Base-by-base conservation (phyloP, 1,140 invertebrate species). In the Drosophila mauritiana region DNA sequence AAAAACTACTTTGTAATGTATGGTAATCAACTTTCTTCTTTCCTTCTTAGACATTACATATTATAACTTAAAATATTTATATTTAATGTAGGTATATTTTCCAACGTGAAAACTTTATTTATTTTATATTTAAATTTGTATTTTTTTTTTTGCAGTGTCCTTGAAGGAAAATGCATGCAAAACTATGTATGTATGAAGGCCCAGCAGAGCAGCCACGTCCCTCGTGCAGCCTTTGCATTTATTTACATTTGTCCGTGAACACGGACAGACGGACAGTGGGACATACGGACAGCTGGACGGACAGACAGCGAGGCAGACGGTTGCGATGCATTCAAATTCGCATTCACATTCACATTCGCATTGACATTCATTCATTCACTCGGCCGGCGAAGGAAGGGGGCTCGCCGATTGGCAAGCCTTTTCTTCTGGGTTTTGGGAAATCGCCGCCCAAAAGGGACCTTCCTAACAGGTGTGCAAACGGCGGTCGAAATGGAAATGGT, bases 81-180 rank as follows among this genome's bases (percentile, higher is more conserved):
- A 22, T 25, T 27, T 6, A 36, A 12, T 31, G 7, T 22, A 22
- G 20, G 0, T 22, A 22, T 22, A 22, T 22, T 22, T 22, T 22
- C 2, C 20, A 20, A 20, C 0, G 2, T 22, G 20, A 22, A 22
- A 22, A 22, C 2, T 22, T 22, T 22, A 22, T 22, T 2, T 2
- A 2, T 22, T 22, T 22, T 3, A 2, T 3, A 2, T 22, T 22
- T 0, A 22, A 31, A 31, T 0, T 8, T 1, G 7, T 31, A 13
- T 37, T 17, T 57, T 37, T 17, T 57, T 67, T 67, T 8, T 20
- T 7, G 0, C 13, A 43, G 64, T 68, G 46, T 58, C 39, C 7
- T 39, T 20, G 22, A 49, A 58, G 52, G 73, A 65, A 73, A 74
- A 82, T 85, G 82, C 82, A 85, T 85, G 81, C 82, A 85, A 84